phyloP scores from a whole-genome alignment of 1,140 invertebrate species.

The Metaphire vulgaris region DNA sequence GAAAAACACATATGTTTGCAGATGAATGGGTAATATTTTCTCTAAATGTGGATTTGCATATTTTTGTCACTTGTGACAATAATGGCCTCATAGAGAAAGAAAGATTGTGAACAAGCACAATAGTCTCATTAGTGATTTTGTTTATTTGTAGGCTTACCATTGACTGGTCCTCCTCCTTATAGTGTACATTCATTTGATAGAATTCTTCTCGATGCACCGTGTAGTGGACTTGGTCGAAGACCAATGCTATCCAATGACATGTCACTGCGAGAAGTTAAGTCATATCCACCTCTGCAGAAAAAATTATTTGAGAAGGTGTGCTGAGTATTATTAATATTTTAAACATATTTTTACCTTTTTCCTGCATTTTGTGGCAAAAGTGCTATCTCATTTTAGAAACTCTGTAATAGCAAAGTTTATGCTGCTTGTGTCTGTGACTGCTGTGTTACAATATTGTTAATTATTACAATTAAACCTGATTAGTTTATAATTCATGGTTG shows the following conservation, averaged over 20 bases:
- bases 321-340: conserved; percentile 29
- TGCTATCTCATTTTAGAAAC: background rate
- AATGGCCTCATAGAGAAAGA: too few species aligned
- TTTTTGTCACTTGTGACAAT: too few species aligned
- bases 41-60: too few species aligned
- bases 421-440: background rate
- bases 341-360: conserved; percentile 12
- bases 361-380: background rate
- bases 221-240: conserved; percentile 77
- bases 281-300: conserved; percentile 69
- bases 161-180: conserved; percentile 60
- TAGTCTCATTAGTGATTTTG: too few species aligned
- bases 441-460: background rate
- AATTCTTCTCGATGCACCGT: conserved; percentile 77
- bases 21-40: too few species aligned
- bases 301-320: conserved; percentile 65
- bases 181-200: conserved; percentile 64
- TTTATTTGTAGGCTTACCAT: too few species aligned
- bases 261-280: conserved; percentile 59
- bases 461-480: background rate
- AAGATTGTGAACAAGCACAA: too few species aligned
- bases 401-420: background rate
- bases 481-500: too few species aligned
- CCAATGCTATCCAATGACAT: conserved; percentile 65
- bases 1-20: too few species aligned